These are phyloP conservation scores for Pinna nobilis DNA, from an alignment of 1,140 invertebrate species.

Conservation along the genomic window DNA sequence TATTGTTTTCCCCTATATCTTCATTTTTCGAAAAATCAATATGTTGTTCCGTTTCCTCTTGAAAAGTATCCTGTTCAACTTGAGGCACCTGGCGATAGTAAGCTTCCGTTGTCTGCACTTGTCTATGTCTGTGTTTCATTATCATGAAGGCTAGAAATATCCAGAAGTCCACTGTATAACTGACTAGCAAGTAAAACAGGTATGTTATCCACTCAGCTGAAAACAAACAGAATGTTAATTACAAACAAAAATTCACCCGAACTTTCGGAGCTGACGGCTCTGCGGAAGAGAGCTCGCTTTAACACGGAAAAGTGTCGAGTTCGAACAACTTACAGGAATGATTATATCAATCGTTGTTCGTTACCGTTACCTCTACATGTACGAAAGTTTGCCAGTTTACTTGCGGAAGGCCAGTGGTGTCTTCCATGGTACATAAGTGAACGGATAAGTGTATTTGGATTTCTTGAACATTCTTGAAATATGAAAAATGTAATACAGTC, in stretches of 20 bases:
- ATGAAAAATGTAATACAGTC: too few relatives aligned
- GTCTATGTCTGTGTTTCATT: conserved; percentile 21
- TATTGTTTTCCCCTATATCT: not conserved
- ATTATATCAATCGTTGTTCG: too few relatives aligned
- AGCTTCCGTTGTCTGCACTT: not conserved
- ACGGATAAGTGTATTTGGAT: too few relatives aligned
- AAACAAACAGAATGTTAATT: not conserved
- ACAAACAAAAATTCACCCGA: not conserved
- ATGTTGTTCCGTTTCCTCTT: not conserved
- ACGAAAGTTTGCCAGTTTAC: too few relatives aligned
- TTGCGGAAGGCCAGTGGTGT: too few relatives aligned
- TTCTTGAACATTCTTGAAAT: too few relatives aligned
- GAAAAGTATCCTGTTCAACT: not conserved
- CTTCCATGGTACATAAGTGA: too few relatives aligned
- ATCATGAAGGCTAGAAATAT: conserved; percentile 14
- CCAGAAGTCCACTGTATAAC: conserved; percentile 19
- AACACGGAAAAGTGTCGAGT: too few relatives aligned
- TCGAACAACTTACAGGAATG: too few relatives aligned
- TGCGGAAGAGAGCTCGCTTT: too few relatives aligned
- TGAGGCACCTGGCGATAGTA: not conserved
- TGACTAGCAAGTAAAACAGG: conserved; percentile 2
- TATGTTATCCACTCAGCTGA: conserved; percentile 12
- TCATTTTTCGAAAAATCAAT: not conserved
- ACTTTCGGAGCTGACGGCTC: too few relatives aligned
- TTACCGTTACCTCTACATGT: too few relatives aligned